phyloP scores from a whole-genome alignment of 2,888 invertebrate genomes.

The Amphimallon solstitiale region DNA sequence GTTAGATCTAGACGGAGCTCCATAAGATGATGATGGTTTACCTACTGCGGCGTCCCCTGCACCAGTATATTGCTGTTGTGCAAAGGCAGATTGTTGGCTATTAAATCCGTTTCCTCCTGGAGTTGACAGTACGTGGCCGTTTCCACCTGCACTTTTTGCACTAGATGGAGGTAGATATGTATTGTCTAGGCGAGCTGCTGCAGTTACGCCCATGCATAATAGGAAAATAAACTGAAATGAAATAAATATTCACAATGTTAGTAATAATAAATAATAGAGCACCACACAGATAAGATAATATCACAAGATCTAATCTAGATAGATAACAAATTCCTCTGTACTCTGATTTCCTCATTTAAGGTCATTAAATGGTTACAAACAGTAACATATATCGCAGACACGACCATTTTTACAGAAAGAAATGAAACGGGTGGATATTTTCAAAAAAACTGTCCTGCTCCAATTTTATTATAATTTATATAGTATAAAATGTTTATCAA shows the following conservation, averaged over 20 bases:
- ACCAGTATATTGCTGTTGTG: conserved; percentile 3
- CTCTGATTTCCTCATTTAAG: too few relatives aligned
- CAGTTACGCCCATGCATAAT: conserved; percentile 57
- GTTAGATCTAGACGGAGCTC: conserved; percentile 29
- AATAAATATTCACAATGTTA: background rate
- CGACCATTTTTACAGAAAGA: too few relatives aligned
- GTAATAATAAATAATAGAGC: too few relatives aligned
- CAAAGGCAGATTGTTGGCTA: background rate
- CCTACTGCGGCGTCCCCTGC: conserved; percentile 41
- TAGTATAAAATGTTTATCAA: too few relatives aligned
- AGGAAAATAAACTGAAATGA: conserved; percentile 63
- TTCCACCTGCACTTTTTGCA: conserved; percentile 65
- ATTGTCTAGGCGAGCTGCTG: conserved; percentile 67
- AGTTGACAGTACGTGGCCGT: conserved; percentile 55
- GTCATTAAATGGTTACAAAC: too few relatives aligned
- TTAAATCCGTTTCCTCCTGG: conserved; percentile 43
- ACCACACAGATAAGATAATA: too few relatives aligned
- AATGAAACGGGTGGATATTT: too few relatives aligned
- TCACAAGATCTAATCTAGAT: too few relatives aligned
- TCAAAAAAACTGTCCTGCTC: too few relatives aligned
- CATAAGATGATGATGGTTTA: conserved; percentile 19
- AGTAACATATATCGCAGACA: too few relatives aligned
- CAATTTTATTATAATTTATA: too few relatives aligned
- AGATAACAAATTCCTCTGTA: too few relatives aligned
- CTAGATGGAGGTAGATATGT: conserved; percentile 69